Evolutionary conservation across 2,888 invertebrate species (phyloP).

Genomic region (Danaus chrysippus): DNA sequence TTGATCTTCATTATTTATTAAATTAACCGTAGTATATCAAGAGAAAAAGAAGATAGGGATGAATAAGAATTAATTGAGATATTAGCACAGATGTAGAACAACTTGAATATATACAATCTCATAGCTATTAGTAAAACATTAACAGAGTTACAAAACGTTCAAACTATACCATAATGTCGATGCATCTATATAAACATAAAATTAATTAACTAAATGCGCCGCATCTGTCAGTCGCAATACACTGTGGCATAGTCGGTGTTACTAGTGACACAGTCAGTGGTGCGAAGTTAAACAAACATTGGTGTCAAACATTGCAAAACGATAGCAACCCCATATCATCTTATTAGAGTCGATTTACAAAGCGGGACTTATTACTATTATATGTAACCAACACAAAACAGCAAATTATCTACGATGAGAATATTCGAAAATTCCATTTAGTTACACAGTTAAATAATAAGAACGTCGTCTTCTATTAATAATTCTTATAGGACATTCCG

Average conservation of each 20-base stretch:
- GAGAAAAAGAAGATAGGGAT: no score
- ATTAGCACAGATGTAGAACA: no score
- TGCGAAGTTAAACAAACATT: constrained; percentile 47
- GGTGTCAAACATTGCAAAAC: constrained; percentile 44
- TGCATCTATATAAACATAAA: constrained; percentile 23
- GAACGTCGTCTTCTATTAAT: no score
- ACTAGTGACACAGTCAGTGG: constrained; percentile 25
- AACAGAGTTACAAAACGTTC: constrained; percentile 5
- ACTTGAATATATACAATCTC: neutral
- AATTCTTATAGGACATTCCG: no score
- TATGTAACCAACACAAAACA: neutral
- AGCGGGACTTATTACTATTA: neutral
- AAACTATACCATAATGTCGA: constrained; percentile 9
- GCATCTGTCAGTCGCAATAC: constrained; percentile 33
- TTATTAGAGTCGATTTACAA: constrained; percentile 3
- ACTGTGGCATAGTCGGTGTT: constrained; percentile 22
- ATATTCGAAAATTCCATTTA: no score
- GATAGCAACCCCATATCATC: constrained; percentile 47
- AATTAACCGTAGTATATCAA: neutral
- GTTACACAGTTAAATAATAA: no score
- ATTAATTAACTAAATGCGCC: constrained; percentile 34
- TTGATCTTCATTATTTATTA: neutral
- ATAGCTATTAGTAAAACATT: neutral
- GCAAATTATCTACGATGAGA: no score
- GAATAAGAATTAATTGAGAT: no score